A percentile compares a stretch with the other conserved stretches of the same genome.
phyloP scores from a whole-genome alignment of 2,113 vertebrate species.

The Damaliscus lunatus region DNA sequence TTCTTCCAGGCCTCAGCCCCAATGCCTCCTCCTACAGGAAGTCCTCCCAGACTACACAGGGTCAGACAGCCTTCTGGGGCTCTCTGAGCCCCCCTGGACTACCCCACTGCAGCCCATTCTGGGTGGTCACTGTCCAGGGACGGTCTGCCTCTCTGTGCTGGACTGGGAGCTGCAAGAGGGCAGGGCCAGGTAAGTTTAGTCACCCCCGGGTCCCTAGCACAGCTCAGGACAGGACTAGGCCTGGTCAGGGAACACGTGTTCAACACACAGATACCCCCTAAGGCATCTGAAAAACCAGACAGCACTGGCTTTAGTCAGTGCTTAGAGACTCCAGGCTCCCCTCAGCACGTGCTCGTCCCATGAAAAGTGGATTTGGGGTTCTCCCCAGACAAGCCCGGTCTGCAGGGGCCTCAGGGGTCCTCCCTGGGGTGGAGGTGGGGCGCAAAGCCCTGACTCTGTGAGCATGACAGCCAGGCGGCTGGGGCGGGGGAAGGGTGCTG shows the following conservation, averaged over 20 bases:
- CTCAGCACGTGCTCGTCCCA: accelerated
- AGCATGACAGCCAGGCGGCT: accelerated
- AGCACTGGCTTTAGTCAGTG: not conserved
- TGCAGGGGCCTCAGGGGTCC: not conserved
- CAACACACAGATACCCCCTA: not conserved
- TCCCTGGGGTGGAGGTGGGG: not conserved
- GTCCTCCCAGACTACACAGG: not conserved
- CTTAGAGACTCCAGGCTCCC: not conserved
- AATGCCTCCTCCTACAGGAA: not conserved
- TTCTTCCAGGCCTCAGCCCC: not conserved
- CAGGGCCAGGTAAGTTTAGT: not conserved
- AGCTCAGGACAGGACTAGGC: not conserved
- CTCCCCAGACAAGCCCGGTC: not conserved
- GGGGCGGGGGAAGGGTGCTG: not conserved
- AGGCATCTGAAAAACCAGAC: not conserved
- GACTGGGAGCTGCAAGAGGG: not conserved
- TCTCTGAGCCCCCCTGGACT: not conserved
- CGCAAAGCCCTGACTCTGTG: accelerated
- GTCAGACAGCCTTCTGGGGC: not conserved
- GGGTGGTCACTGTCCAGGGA: not conserved
- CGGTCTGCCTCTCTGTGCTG: not conserved
- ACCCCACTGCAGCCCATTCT: accelerated
- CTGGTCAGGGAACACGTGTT: accelerated
- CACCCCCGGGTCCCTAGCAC: not conserved
- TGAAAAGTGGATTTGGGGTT: accelerated